Conservation (phyloP, 2,888 invertebrate species). For the Venusia cambrica region DNA sequence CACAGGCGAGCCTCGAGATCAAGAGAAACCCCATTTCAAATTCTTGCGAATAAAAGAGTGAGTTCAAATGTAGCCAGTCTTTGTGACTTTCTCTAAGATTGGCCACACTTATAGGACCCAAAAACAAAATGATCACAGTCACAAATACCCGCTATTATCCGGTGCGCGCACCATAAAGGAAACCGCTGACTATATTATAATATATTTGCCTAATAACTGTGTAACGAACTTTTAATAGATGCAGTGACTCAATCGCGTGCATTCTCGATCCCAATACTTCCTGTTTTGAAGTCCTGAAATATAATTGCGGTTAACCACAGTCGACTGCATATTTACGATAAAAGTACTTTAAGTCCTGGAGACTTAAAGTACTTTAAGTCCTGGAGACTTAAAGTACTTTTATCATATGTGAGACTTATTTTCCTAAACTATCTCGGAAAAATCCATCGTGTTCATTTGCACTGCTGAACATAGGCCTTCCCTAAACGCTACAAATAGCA, state of each 20-base stretch:
- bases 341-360: neutral
- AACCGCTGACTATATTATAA: slow-evolving; percentile 47
- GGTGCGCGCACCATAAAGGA: slow-evolving; percentile 48
- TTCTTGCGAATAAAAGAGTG: too few relatives aligned
- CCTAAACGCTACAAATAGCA: too few relatives aligned
- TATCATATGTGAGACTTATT: too few relatives aligned
- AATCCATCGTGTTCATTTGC: too few relatives aligned
- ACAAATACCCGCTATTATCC: slow-evolving; percentile 52
- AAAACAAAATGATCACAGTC: slow-evolving; percentile 11
- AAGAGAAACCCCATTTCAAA: too few relatives aligned
- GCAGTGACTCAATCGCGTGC: slow-evolving; percentile 32
- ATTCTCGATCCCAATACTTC: slow-evolving; percentile 28
- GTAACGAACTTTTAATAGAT: slow-evolving; percentile 53
- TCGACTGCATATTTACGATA: neutral
- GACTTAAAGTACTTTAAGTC: too few relatives aligned
- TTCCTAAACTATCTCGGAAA: too few relatives aligned
- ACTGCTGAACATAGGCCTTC: too few relatives aligned
- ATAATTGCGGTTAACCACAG: slow-evolving; percentile 9
- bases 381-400: too few relatives aligned
- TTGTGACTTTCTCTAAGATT: too few relatives aligned
- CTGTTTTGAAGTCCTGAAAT: slow-evolving; percentile 28
- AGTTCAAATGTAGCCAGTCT: too few relatives aligned
- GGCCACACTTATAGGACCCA: slow-evolving; percentile 1
- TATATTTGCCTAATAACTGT: slow-evolving; percentile 57
- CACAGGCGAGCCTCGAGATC: too few relatives aligned